These are phyloP conservation scores for Esperia sulphurella DNA, from an alignment of 2,888 invertebrate species.

Conservation along the genomic window DNA sequence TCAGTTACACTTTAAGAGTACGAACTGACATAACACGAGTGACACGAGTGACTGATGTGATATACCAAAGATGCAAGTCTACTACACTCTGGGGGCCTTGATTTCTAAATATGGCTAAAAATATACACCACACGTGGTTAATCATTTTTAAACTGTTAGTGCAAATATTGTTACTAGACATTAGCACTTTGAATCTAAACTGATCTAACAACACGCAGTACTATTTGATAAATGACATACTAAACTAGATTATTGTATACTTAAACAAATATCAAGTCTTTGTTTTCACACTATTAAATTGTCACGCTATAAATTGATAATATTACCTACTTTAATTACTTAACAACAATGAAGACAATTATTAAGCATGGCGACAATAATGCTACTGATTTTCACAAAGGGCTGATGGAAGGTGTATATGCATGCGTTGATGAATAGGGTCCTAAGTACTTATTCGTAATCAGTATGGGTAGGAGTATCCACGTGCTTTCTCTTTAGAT, in stretches of 20 bases:
- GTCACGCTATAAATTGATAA: no score
- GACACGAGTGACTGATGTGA: slow-evolving; percentile 21
- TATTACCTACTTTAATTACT: no score
- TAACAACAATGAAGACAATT: neutral
- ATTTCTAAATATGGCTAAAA: slow-evolving; percentile 49
- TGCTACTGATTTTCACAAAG: slow-evolving; percentile 26
- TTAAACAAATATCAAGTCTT: no score
- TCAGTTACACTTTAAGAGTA: slow-evolving; percentile 1
- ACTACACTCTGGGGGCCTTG: slow-evolving; percentile 37
- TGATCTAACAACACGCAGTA: no score
- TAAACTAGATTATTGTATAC: no score
- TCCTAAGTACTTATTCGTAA: slow-evolving; percentile 26
- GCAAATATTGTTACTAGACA: neutral
- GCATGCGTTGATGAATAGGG: slow-evolving; percentile 5
- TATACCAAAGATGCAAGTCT: neutral
- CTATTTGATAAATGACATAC: no score
- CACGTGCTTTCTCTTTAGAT: slow-evolving; percentile 39
- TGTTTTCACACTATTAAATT: no score
- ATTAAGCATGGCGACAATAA: neutral
- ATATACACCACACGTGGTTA: slow-evolving; percentile 36
- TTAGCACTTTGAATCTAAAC: neutral
- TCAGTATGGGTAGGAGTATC: slow-evolving; percentile 25
- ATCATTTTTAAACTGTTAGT: slow-evolving; percentile 25
- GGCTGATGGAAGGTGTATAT: slow-evolving; percentile 32
- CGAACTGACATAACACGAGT: slow-evolving; percentile 14